Evolutionary conservation across 2,113 vertebrate genomes (phyloP), one percentile per base, ranked within the genome.

Genomic region (Chitala chitala): DNA sequence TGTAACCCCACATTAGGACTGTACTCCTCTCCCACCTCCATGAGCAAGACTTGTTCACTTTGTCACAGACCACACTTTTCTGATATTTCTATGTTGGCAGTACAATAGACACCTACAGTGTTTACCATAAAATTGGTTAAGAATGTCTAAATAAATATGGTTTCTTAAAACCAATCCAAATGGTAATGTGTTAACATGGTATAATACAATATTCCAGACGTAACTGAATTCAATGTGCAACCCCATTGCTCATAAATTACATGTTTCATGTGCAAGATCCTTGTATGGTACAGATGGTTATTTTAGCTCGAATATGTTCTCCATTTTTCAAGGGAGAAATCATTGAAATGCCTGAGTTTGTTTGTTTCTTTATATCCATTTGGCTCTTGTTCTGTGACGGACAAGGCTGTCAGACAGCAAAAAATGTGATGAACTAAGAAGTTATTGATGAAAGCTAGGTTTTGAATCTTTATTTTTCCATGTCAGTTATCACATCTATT

Each of bases 401-500:
- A 24, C 42, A 46, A 7, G 12, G 26, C 22, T 15, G 2, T 10
- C 22, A 48, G 3, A n/a, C 64, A 68, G 24, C 15, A 44, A 46
- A 40, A 8, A 38, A 7, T 29, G 2, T 44, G 2, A 8, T 5
- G n/a, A 10, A 42, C 20, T 13, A 9, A 12, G 40, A 66, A 42
- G 22, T n/a, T 26, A n/a, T 24, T n/a, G 44, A 44, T 66, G 40
- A 66, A 17, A 66, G 36, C 40, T 40, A 46, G 63, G 26, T 31
- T 20, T 44, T 66, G 63, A 44, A 8, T 38, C n/a, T 13, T 66
- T 38, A 33, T 46, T 44, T 24, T 66, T 66, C 9, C 4, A n/a
- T n/a, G 7, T 65, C 63, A 44, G 36, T 66, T 66, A 63, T 15
- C 58, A n/a, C 13, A 63, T 63, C 59, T 38, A 22, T n/a, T 42